Conservation (phyloP, 2,113 vertebrate genomes). For the Myrmecobius fasciatus region DNA sequence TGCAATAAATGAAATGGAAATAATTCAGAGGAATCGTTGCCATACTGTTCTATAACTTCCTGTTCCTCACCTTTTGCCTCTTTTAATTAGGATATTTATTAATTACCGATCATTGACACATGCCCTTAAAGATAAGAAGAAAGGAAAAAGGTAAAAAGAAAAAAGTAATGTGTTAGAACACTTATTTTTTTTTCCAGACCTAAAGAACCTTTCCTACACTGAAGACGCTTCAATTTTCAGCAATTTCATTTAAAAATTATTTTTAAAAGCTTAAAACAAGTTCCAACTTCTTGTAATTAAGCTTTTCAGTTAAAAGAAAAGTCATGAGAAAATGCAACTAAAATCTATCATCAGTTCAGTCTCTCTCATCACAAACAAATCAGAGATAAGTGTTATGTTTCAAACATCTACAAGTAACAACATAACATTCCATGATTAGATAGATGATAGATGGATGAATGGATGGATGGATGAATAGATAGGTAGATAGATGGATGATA, state of each 20-base stretch:
- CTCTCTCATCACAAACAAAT: constrained; percentile 32
- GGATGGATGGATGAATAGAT: too few species aligned
- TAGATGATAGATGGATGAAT: not conserved
- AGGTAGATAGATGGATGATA: not conserved
- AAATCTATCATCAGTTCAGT: constrained; percentile 11
- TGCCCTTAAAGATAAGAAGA: not conserved
- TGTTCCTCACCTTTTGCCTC: not conserved
- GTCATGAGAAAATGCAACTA: not conserved
- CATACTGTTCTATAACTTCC: not conserved
- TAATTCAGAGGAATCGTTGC: not conserved
- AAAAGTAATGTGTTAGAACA: not conserved
- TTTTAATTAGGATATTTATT: constrained; percentile 34
- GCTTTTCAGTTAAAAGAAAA: constrained; percentile 16
- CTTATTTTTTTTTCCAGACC: constrained; percentile 22
- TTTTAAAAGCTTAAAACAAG: not conserved
- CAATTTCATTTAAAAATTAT: not conserved
- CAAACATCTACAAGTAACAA: constrained; percentile 7
- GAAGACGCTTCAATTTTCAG: not conserved
- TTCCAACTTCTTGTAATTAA: constrained; percentile 19
- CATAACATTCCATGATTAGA: not conserved
- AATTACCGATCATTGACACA: constrained; percentile 5
- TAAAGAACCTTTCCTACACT: not conserved
- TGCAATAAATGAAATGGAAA: constrained; percentile 36
- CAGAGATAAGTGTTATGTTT: not conserved
- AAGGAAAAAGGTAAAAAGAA: constrained; percentile 3